Base-by-base conservation (phyloP, 2,113 vertebrate genomes). In the Pyxicephalus adspersus region DNA sequence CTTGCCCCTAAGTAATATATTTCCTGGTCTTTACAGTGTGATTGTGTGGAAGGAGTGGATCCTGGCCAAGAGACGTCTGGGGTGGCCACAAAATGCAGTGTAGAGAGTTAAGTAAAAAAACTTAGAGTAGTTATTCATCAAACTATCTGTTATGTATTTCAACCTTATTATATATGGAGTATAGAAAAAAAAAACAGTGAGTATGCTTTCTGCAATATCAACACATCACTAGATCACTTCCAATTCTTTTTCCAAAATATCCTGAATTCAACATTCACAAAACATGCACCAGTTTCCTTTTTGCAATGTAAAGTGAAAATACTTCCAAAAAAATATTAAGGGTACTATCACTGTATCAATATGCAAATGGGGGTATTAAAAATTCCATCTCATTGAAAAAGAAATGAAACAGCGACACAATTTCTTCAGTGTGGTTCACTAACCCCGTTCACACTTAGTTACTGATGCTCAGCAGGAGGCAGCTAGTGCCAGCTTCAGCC, bases 361-460 rank as follows among this genome's bases (percentile, higher is more conserved):
- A 54, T 76, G 76, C 77, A 78, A 64, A 86, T 86, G 13, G 67
- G 73, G 80, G 87, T 85, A 45, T 80, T 87, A 71, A 31, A 86
- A 79, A 76, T 20, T 5, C 8, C 84, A 83, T 87, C 54, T 85
- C 83, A 57, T 25, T 77, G 83, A 78, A 84, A 79, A 83, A 80
- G 64, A 86, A 87, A 90, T 86, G 86, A 87, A 51, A 83, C 83
- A 83, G 83, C 84, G 88, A 89, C 58, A 23, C 76, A 85, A 25
- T 83, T 89, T 84, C 85, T 89, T 89, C 86, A 85, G 64, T 73
- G 86, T 85, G 86, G 88, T 89, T 91, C 88, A 85, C 84, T 90
- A 84, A 87, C 87, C 81, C 86, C 78, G 84, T 88, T 90, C 87
- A 87, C 86, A 86, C 70, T 23, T 73, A 87, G 84, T 67, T 79